Percentiles rank a stretch among this genome's conserved stretches.
Conservation (phyloP, 2,797 vertebrate genomes). For the Rousettus madagascariensis region DNA sequence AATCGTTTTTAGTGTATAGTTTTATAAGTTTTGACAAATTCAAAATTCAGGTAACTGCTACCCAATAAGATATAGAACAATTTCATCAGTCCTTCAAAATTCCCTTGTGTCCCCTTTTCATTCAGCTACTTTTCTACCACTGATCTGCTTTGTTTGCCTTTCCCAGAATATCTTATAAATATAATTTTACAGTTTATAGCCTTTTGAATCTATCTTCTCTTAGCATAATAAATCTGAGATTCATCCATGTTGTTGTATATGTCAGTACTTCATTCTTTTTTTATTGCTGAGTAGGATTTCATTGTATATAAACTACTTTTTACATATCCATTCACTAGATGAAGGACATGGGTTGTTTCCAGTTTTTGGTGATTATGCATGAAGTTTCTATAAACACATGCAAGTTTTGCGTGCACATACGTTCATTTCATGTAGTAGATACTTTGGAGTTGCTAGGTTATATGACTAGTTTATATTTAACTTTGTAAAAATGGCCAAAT, state of each 20-base stretch:
- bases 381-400: neutral
- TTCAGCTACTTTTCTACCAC: neutral
- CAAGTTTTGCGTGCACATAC: neutral
- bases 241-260: neutral
- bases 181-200: neutral
- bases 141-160: slow-evolving; percentile 42
- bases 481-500: neutral
- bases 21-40: neutral
- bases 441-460: neutral
- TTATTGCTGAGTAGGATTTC: neutral
- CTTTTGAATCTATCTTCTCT: slow-evolving; percentile 23
- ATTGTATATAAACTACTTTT: neutral
- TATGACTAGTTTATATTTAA: slow-evolving; percentile 19
- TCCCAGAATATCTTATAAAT: slow-evolving; percentile 25
- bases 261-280: slow-evolving; percentile 12
- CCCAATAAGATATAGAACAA: neutral
- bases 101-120: neutral
- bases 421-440: slow-evolving; percentile 11
- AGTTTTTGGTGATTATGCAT: neutral
- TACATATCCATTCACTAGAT: neutral
- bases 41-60: neutral
- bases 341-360: slow-evolving; percentile 12
- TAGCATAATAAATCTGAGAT: slow-evolving; percentile 4
- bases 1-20: neutral
- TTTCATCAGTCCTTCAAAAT: neutral